These are phyloP conservation scores for Atherix ibis DNA, from an alignment of 2,888 invertebrate species.

Conservation along the genomic window DNA sequence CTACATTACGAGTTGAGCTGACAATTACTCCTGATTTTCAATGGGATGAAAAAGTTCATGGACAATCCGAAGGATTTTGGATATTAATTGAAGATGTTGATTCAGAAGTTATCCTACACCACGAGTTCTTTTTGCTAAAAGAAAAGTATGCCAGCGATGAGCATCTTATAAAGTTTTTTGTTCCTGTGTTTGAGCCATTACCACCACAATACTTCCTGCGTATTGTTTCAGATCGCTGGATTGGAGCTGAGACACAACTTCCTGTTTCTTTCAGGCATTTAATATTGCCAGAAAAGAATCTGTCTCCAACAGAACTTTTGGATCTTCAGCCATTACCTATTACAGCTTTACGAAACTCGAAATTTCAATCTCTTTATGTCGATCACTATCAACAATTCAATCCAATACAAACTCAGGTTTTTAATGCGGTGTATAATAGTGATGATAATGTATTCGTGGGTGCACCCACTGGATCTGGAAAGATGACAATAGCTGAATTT, in stretches of 20 bases:
- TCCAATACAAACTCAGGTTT: constrained; percentile 98
- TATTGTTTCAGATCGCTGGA: constrained; percentile 82
- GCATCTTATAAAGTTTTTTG: constrained; percentile 93
- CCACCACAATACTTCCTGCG: constrained; percentile 96
- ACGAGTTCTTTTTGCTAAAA: constrained; percentile 88
- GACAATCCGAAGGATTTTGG: constrained; percentile 75
- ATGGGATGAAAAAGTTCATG: constrained; percentile 91
- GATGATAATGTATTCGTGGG: constrained; percentile 97
- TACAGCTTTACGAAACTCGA: constrained; percentile 74
- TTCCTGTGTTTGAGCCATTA: constrained; percentile 95
- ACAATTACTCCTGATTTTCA: constrained; percentile 98
- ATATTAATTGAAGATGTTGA: constrained; percentile 77
- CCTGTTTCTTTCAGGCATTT: constrained; percentile 96
- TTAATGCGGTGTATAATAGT: constrained; percentile 94
- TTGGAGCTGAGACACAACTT: constrained; percentile 86
- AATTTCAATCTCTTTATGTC: constrained; percentile 71
- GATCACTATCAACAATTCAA: constrained; percentile 89
- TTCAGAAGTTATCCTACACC: constrained; percentile 81
- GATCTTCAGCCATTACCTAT: constrained; percentile 94
- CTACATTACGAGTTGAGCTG: constrained; percentile 85
- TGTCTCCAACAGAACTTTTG: constrained; percentile 91
- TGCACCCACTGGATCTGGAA: constrained; percentile 81
- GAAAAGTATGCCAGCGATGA: constrained; percentile 88
- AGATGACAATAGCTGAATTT: constrained; percentile 92
- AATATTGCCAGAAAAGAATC: constrained; percentile 93